phyloP scores from a whole-genome alignment of 2,797 vertebrate genomes.

The Takifugu rubripes region DNA sequence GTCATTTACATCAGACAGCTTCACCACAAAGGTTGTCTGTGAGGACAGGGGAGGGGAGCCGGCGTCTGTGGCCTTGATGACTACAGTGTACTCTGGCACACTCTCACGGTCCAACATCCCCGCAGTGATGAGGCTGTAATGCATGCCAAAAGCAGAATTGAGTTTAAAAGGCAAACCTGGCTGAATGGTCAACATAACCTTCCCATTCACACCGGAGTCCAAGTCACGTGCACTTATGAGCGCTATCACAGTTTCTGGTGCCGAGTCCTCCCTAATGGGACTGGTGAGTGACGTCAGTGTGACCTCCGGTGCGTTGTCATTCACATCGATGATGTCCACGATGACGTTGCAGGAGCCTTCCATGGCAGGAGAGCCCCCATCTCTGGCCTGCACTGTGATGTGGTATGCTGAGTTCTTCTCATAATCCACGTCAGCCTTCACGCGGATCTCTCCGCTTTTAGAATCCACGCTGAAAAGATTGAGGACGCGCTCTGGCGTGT shows the following conservation, averaged over 20 bases:
- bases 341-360: slow-evolving; percentile 92
- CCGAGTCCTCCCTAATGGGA: slow-evolving; percentile 83
- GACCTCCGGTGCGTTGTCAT: slow-evolving; percentile 91
- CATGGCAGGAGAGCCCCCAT: slow-evolving; percentile 88
- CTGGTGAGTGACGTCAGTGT: slow-evolving; percentile 84
- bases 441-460: slow-evolving; percentile 82
- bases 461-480: slow-evolving; percentile 84
- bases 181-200: slow-evolving; percentile 80
- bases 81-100: slow-evolving; percentile 81
- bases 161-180: slow-evolving; percentile 83
- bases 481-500: slow-evolving; percentile 80
- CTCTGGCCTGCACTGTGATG: slow-evolving; percentile 86
- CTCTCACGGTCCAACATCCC: slow-evolving; percentile 84
- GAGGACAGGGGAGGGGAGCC: slow-evolving; percentile 85
- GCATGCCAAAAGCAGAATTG: slow-evolving; percentile 81
- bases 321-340: slow-evolving; percentile 85
- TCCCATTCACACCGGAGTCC: slow-evolving; percentile 86
- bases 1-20: slow-evolving; percentile 93
- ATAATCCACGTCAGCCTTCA: slow-evolving; percentile 85
- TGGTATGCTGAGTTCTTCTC: slow-evolving; percentile 84
- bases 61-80: slow-evolving; percentile 82
- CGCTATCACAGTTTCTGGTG: slow-evolving; percentile 83
- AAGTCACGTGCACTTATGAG: slow-evolving; percentile 85
- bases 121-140: slow-evolving; percentile 85
- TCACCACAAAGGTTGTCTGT: slow-evolving; percentile 80